Conservation (phyloP, 2,888 invertebrate genomes). For the Andrena marginata region DNA sequence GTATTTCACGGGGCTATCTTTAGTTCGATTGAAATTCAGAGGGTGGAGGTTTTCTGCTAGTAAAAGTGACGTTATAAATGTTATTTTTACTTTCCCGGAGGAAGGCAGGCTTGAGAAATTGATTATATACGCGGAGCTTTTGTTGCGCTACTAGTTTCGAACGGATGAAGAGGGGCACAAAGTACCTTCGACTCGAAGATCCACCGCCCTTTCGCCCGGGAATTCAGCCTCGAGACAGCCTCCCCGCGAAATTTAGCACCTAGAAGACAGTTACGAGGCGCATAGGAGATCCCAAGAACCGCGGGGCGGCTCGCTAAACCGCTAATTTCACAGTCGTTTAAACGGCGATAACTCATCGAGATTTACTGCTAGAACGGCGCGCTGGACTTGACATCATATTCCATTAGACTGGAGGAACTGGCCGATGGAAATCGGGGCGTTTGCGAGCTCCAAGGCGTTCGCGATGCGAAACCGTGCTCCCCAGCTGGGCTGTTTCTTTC, state of each 20-base stretch:
- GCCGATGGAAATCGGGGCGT: slow-evolving; percentile 44
- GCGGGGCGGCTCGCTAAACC: slow-evolving; percentile 75
- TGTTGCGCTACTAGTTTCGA: background rate
- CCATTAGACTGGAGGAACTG: slow-evolving; percentile 73
- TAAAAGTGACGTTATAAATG: too few relatives aligned
- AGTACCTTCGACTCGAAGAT: background rate
- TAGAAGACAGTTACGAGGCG: slow-evolving; percentile 84
- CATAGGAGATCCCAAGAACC: slow-evolving; percentile 72
- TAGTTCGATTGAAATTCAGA: too few relatives aligned
- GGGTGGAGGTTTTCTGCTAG: too few relatives aligned
- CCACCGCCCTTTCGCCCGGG: background rate
- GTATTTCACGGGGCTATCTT: background rate
- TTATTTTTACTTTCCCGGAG: background rate
- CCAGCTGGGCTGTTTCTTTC: background rate
- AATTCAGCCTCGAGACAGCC: slow-evolving; percentile 24
- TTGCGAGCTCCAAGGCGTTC: slow-evolving; percentile 50
- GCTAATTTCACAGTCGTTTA: slow-evolving; percentile 85
- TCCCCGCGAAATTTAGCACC: slow-evolving; percentile 82
- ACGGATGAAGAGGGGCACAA: background rate
- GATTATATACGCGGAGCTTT: background rate
- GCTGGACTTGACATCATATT: slow-evolving; percentile 79
- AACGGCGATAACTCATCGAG: slow-evolving; percentile 83
- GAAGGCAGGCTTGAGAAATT: background rate
- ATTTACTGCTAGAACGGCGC: slow-evolving; percentile 78
- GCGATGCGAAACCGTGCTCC: background rate